phyloP scores from a whole-genome alignment of 2,888 invertebrate genomes.

The Adelognathus sp. region DNA sequence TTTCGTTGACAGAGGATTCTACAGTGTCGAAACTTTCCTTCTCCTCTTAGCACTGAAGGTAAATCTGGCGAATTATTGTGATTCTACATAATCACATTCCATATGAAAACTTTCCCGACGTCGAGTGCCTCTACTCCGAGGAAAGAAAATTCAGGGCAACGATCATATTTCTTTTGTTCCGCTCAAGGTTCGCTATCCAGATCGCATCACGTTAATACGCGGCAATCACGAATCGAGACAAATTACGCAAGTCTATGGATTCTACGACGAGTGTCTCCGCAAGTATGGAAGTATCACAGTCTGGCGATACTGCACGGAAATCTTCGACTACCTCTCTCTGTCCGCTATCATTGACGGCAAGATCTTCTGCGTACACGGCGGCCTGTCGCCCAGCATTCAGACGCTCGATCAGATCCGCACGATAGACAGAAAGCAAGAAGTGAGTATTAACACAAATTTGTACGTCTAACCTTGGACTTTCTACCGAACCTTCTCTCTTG shows the following conservation, averaged over 20 bases:
- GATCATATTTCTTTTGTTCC: constrained; percentile 6
- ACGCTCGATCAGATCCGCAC: constrained; percentile 99
- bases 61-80: constrained; percentile 62
- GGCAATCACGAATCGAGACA: constrained; percentile 99
- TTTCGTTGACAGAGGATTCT: constrained; percentile 99
- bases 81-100: not conserved
- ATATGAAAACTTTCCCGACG: too few species aligned
- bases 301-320: constrained; percentile 99
- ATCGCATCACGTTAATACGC: constrained; percentile 98
- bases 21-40: constrained; percentile 99
- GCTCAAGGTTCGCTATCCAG: constrained; percentile 96
- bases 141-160: too few species aligned
- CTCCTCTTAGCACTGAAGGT: constrained; percentile 98
- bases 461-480: too few species aligned
- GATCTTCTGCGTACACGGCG: constrained; percentile 99
- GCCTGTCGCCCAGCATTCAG: constrained; percentile 98
- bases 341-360: constrained; percentile 99
- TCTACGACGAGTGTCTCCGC: constrained; percentile 99
- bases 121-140: too few species aligned
- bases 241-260: constrained; percentile 99
- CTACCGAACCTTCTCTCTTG: too few species aligned
- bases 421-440: constrained; percentile 99
- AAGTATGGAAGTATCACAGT: constrained; percentile 99
- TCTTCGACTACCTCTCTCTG: constrained; percentile 97
- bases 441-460: constrained; percentile 54